Evolutionary conservation across 2,797 vertebrate species (phyloP).

Genomic region (Urosaurus nigricauda): DNA sequence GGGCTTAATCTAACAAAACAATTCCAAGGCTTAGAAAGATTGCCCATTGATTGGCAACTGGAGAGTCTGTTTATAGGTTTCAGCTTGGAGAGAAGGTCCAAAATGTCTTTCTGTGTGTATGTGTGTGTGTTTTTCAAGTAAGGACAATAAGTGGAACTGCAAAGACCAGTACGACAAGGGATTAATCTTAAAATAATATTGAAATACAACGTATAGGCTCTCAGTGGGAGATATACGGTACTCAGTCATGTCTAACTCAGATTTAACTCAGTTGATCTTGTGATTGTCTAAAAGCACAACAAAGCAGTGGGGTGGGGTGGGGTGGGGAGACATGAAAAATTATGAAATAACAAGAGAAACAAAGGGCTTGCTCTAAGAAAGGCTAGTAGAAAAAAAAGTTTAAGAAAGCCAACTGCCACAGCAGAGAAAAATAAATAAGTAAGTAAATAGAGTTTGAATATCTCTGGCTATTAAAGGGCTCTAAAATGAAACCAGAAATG

Average conservation of each 20-base stretch:
- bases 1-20: constrained; percentile 85
- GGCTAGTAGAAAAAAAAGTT: not conserved
- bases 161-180: not conserved
- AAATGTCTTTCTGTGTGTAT: constrained; percentile 51
- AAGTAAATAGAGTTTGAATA: not conserved
- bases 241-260: not conserved
- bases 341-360: not conserved
- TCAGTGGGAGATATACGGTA: not conserved
- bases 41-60: constrained; percentile 74
- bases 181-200: constrained; percentile 4
- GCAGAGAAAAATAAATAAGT: not conserved
- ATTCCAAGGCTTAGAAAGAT: constrained; percentile 75
- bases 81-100: constrained; percentile 67
- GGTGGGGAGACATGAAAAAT: not conserved
- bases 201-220: not conserved
- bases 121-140: constrained; percentile 45
- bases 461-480: not conserved
- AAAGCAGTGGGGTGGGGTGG: not conserved
- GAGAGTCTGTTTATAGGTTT: constrained; percentile 76
- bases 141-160: constrained; percentile 42
- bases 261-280: not conserved
- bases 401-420: not conserved
- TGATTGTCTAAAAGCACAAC: not conserved
- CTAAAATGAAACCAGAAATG: not conserved
- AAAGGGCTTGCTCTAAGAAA: not conserved